These are phyloP conservation scores for Carcinoscorpius rotundicauda DNA, from an alignment of 1,140 invertebrate genomes.

Conservation along the genomic window DNA sequence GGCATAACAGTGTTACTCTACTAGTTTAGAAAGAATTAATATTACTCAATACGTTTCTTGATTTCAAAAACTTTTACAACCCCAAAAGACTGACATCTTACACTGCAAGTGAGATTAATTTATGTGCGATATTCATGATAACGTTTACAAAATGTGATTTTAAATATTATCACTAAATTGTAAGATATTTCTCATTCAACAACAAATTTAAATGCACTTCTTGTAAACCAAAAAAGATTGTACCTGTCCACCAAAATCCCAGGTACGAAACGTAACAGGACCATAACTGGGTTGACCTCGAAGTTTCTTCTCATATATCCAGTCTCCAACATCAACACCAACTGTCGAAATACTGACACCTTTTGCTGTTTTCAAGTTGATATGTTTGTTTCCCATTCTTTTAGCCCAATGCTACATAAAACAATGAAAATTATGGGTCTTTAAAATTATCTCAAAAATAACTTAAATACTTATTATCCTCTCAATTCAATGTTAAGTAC, in stretches of 20 bases:
- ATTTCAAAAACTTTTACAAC: too few species aligned
- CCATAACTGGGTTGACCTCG: slow-evolving; percentile 57
- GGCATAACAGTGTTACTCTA: too few species aligned
- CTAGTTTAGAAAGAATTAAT: too few species aligned
- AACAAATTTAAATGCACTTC: neutral
- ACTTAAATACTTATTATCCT: neutral
- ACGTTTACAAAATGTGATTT: too few species aligned
- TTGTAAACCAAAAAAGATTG: neutral
- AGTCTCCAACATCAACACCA: slow-evolving; percentile 92
- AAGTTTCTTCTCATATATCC: slow-evolving; percentile 74
- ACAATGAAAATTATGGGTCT: slow-evolving; percentile 1
- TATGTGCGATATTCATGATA: too few species aligned
- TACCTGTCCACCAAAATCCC: slow-evolving; percentile 97
- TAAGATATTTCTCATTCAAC: neutral
- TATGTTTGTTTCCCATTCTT: slow-evolving; percentile 78
- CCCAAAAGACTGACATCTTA: too few species aligned
- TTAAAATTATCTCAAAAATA: neutral
- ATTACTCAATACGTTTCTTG: too few species aligned
- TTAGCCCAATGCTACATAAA: slow-evolving; percentile 71
- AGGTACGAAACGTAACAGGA: slow-evolving; percentile 89
- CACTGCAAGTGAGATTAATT: too few species aligned
- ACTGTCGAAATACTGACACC: slow-evolving; percentile 85
- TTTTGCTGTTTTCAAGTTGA: slow-evolving; percentile 55
- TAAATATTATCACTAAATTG: neutral
- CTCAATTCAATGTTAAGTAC: neutral